Conservation (phyloP, 2,888 invertebrate genomes). For the Cheiracanthium punctorium region DNA sequence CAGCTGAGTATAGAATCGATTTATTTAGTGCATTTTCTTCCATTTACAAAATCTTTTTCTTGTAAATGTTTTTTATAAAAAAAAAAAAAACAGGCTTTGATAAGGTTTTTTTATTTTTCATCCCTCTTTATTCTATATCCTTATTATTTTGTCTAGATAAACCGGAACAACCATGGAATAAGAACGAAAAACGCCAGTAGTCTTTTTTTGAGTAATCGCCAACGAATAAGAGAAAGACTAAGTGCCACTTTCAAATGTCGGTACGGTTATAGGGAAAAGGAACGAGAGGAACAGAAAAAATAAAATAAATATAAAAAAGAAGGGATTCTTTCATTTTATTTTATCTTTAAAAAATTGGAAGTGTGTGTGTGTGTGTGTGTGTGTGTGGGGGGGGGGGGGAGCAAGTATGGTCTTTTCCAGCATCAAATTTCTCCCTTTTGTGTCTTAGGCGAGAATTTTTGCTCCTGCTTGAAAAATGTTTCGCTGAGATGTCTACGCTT, state of each 20-base stretch:
- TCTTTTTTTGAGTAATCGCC: slow-evolving; percentile 42
- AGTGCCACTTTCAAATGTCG: slow-evolving; percentile 59
- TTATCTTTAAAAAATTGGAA: not conserved
- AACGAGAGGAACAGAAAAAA: not conserved
- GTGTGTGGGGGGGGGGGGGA: too few relatives aligned
- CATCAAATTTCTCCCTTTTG: slow-evolving; percentile 54
- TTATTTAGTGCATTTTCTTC: too few relatives aligned
- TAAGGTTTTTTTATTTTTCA: slow-evolving; percentile 6
- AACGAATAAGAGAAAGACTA: slow-evolving; percentile 62
- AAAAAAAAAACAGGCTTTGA: too few relatives aligned
- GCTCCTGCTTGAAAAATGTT: slow-evolving; percentile 40
- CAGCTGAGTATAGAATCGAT: too few relatives aligned
- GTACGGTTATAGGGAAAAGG: not conserved
- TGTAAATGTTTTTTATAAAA: too few relatives aligned
- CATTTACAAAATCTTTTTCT: too few relatives aligned
- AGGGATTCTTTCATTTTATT: slow-evolving; percentile 7
- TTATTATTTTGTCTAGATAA: slow-evolving; percentile 46
- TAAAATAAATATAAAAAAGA: not conserved
- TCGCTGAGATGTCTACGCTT: slow-evolving; percentile 47
- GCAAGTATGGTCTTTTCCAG: slow-evolving; percentile 19
- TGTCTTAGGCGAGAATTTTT: slow-evolving; percentile 15
- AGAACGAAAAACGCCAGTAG: slow-evolving; percentile 24
- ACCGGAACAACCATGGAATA: slow-evolving; percentile 24
- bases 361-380: too few relatives aligned
- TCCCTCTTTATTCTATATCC: not conserved